Evolutionary conservation across 1,140 invertebrate genomes (phyloP), one percentile per base, ranked within the genome.

Genomic region (Liolophura sinensis): DNA sequence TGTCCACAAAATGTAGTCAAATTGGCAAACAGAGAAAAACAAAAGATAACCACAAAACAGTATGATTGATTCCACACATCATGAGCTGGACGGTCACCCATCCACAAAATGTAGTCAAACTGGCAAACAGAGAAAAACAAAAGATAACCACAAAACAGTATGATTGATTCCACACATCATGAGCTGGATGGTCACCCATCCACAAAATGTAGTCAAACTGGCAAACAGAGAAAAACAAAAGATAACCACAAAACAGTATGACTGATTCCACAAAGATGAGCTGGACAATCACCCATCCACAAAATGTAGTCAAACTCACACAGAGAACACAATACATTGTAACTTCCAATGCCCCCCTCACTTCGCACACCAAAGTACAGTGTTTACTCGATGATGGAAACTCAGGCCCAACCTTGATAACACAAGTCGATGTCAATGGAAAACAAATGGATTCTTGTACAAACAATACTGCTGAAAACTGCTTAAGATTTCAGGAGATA

Each of bases 91-190:
- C 98, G 83, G 86, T 99, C 97, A 4, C 97, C 97, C 0, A 96
- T 99, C 94, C 96, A 99, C n/a, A 97, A 83, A 70, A 99, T 96
- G 81, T 96, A 97, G 85, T 98, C 96, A 71, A 98, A 94, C 92
- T 81, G 62, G 16, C 72, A 67, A 56, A 56, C 31, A 40, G 3
- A 40, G 9, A 1, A 58, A 51, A 46, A 58, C 9, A 40, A 3
- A 40, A 9, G 31, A 40, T 40, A 40, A 40, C 31, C 31, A 40
- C 31, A 40, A 40, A 40, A 40, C n/a, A n/a, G n/a, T n/a, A n/a
- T n/a, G 95, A 96, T 85, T 98, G 95, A 80, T 98, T 97, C 96
- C 96, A 99, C 0, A 98, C 91, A 82, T 98, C 95, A 78, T 99
- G 97, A 0, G 96, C 92, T 24, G 96, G 96, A 59, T 98, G 83